Evolutionary conservation across 2,113 vertebrate species (phyloP).

Genomic region (Platichthys flesus): DNA sequence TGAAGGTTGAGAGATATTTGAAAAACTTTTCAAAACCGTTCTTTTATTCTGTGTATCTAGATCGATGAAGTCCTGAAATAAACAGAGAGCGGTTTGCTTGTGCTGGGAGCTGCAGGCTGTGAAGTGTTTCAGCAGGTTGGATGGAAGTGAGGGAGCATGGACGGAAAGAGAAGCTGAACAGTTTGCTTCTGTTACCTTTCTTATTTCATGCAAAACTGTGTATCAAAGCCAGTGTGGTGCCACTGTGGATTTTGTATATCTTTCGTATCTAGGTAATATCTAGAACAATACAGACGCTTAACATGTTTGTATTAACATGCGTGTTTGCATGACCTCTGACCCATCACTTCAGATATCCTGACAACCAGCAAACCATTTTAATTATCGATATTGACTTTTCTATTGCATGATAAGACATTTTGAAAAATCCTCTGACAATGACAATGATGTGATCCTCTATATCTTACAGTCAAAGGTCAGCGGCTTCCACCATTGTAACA

Average conservation of each 20-base stretch:
- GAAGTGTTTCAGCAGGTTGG: not conserved
- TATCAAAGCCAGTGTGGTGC: not conserved
- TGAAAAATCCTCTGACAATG: slow-evolving; percentile 61
- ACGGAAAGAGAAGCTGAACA: not conserved
- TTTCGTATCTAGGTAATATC: not conserved
- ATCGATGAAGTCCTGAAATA: not conserved
- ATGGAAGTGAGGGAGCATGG: not conserved
- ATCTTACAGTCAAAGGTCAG: slow-evolving; percentile 71
- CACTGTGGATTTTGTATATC: not conserved
- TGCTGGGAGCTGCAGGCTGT: not conserved
- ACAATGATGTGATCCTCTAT: slow-evolving; percentile 63
- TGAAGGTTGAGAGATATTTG: not conserved
- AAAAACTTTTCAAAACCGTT: too few species aligned
- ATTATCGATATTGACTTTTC: not conserved
- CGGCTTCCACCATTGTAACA: slow-evolving; percentile 58
- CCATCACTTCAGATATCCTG: not conserved
- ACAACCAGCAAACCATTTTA: not conserved
- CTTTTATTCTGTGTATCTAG: not conserved
- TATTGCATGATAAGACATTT: not conserved
- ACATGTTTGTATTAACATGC: not conserved
- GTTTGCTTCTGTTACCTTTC: not conserved
- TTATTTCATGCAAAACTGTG: not conserved
- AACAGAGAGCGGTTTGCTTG: not conserved
- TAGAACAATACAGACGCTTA: not conserved
- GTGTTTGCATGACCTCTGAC: not conserved